Conservation (phyloP, 2,797 vertebrate genomes). For the Psittacula echo region DNA sequence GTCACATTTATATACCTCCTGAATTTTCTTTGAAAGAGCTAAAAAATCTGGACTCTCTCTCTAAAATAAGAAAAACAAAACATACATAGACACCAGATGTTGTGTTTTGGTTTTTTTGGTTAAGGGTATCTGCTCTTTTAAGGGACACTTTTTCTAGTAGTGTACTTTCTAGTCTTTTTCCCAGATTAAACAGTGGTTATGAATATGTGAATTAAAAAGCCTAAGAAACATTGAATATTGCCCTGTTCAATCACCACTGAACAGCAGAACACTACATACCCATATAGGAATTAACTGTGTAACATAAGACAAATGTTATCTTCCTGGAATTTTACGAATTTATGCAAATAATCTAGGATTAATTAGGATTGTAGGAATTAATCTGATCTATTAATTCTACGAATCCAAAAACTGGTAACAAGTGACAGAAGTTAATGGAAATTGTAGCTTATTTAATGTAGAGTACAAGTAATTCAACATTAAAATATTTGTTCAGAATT, state of each 20-base stretch:
- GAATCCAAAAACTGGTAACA: background rate
- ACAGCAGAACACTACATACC: background rate
- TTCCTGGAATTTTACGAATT: background rate
- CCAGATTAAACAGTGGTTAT: background rate
- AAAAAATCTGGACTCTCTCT: constrained; percentile 60
- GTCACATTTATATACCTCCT: constrained; percentile 68
- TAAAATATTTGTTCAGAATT: background rate
- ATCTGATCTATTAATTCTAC: background rate
- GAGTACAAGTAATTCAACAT: background rate
- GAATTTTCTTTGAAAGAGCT: constrained; percentile 66
- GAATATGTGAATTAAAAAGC: background rate
- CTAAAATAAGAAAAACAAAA: constrained; percentile 59
- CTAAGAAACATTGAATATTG: background rate
- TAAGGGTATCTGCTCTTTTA: background rate
- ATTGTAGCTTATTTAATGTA: background rate
- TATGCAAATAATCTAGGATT: background rate
- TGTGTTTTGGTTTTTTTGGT: background rate
- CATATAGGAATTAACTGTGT: background rate
- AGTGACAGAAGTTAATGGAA: background rate
- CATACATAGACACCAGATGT: background rate
- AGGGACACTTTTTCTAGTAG: background rate
- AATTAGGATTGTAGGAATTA: background rate
- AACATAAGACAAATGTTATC: background rate
- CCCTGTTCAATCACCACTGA: background rate
- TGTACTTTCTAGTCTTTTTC: background rate